phyloP scores from a whole-genome alignment of 2,888 invertebrate genomes.

The Bruchidius siliquastri region DNA sequence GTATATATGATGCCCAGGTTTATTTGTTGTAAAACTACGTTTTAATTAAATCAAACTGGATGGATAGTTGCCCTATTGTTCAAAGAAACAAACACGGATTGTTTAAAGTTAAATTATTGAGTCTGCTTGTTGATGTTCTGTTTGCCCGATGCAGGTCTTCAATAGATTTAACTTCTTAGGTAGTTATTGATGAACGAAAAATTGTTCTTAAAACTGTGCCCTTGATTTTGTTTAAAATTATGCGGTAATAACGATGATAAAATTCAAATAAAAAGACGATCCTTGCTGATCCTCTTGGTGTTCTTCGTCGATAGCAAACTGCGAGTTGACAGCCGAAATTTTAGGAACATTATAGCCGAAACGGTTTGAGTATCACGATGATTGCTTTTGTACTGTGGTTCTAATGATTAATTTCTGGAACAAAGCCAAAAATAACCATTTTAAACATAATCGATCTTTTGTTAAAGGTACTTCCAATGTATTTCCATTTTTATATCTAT shows the following conservation, averaged over 20 bases:
- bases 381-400: conserved; percentile 43
- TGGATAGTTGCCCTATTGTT: conserved; percentile 32
- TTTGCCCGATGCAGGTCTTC: conserved; percentile 39
- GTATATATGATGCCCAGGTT: conserved; percentile 32
- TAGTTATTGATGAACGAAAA: conserved; percentile 13
- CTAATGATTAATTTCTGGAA: conserved; percentile 36
- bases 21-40: conserved; percentile 27
- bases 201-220: conserved; percentile 26
- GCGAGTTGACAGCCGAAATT: conserved; percentile 31
- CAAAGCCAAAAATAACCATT: conserved; percentile 10
- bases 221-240: conserved; percentile 22
- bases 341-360: conserved; percentile 37
- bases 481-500: too few relatives aligned
- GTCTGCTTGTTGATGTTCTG: conserved; percentile 35
- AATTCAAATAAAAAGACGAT: conserved; percentile 23
- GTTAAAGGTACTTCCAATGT: neutral
- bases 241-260: conserved; percentile 10
- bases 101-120: conserved; percentile 35
- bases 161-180: conserved; percentile 33
- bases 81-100: conserved; percentile 16
- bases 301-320: conserved; percentile 40
- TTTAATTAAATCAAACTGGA: conserved; percentile 22
- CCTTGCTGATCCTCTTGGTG: conserved; percentile 30
- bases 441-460: neutral
- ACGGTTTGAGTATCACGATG: conserved; percentile 35